Conservation (phyloP, 2,113 vertebrate species). For the Phylloscopus trochiloides region DNA sequence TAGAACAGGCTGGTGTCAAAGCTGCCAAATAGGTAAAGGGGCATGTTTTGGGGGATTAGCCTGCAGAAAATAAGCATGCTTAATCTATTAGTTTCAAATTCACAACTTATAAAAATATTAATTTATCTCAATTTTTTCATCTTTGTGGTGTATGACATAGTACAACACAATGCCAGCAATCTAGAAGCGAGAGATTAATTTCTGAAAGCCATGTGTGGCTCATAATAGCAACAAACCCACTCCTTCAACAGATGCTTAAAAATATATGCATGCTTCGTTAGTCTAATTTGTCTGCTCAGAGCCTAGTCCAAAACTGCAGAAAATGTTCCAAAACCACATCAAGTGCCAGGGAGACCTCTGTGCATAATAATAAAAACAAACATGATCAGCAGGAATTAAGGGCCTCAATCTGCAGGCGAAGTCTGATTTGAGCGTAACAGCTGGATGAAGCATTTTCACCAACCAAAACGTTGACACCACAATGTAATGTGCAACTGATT, state of each 20-base stretch:
- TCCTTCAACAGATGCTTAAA: constrained; percentile 28
- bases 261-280: not conserved
- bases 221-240: not conserved
- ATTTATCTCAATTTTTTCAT: not conserved
- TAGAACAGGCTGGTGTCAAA: not conserved
- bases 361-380: constrained; percentile 69
- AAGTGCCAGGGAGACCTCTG: not conserved
- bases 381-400: constrained; percentile 64
- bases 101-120: not conserved
- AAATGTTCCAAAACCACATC: constrained; percentile 69
- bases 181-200: not conserved
- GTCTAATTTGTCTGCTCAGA: not conserved
- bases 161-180: not conserved
- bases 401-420: constrained; percentile 57
- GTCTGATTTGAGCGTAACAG: constrained; percentile 51
- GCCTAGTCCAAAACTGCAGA: constrained; percentile 25
- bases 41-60: not conserved
- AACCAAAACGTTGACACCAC: constrained; percentile 20
- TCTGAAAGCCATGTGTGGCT: not conserved
- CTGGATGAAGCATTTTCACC: constrained; percentile 47
- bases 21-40: not conserved
- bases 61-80: not conserved
- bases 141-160: not conserved
- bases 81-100: not conserved
- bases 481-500: constrained; percentile 5